Evolutionary conservation across 2,113 vertebrate genomes (phyloP).

Genomic region (Semicossyphus pulcher): DNA sequence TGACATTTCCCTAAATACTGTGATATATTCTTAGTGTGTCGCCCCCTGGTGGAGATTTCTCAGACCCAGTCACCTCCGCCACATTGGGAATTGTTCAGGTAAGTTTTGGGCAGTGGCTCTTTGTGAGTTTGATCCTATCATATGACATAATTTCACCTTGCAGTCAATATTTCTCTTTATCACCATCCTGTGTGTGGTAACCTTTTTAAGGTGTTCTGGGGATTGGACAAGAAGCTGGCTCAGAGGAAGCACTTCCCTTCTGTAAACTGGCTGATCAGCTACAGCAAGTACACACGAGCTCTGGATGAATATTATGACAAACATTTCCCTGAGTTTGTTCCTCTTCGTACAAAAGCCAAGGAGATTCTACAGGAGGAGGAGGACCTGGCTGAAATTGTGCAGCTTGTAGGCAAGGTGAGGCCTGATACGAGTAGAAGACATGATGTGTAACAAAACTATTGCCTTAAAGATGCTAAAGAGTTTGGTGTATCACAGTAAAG

Average conservation of each 20-base stretch:
- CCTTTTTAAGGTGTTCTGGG: slow-evolving; percentile 95
- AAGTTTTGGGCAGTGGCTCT: background rate
- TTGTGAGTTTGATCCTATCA: background rate
- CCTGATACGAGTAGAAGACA: background rate
- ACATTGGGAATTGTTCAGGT: slow-evolving; percentile 96
- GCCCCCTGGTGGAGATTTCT: slow-evolving; percentile 98
- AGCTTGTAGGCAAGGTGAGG: slow-evolving; percentile 96
- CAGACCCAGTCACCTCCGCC: slow-evolving; percentile 97
- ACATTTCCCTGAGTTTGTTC: slow-evolving; percentile 95
- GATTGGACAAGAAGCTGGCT: slow-evolving; percentile 97
- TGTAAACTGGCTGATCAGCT: slow-evolving; percentile 99
- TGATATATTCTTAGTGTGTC: slow-evolving; percentile 87
- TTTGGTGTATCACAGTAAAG: no score
- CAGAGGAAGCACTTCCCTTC: slow-evolving; percentile 98
- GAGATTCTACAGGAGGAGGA: slow-evolving; percentile 98
- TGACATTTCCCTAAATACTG: background rate
- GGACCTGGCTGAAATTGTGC: slow-evolving; percentile 97
- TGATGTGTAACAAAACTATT: background rate
- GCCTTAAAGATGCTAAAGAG: no score
- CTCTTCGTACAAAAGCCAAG: slow-evolving; percentile 95
- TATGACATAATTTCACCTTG: background rate
- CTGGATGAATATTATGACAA: slow-evolving; percentile 98
- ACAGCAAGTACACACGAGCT: slow-evolving; percentile 96
- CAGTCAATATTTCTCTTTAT: background rate
- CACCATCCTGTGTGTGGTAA: background rate